Percentiles rank a stretch among this genome's conserved stretches.
phyloP scores from a whole-genome alignment of 2,113 vertebrate genomes.

The Poicephalus gulielmi region DNA sequence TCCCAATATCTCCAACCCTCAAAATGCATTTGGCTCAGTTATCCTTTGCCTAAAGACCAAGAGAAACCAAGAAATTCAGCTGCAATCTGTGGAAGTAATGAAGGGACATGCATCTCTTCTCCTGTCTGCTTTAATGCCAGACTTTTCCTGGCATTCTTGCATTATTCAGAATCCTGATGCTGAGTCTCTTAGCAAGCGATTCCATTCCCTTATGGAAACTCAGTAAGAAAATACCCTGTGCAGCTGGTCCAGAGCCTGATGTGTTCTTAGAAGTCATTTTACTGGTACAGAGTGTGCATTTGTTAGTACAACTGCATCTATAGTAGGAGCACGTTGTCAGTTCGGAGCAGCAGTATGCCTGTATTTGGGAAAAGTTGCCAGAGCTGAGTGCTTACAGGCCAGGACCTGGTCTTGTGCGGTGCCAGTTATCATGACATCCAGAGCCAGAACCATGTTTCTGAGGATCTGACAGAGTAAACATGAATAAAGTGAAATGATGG shows the following conservation, averaged over 20 bases:
- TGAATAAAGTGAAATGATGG: not conserved
- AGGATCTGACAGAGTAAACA: not conserved
- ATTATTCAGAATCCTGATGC: not conserved
- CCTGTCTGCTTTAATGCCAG: not conserved
- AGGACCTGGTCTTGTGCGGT: not conserved
- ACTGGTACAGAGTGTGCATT: not conserved
- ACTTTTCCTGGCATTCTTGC: not conserved
- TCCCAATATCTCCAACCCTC: not conserved
- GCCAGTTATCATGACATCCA: not conserved
- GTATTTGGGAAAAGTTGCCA: not conserved
- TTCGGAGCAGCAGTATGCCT: not conserved
- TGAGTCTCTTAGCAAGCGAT: not conserved
- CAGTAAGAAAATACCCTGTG: not conserved
- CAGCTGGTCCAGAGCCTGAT: not conserved
- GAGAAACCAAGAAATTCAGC: not conserved
- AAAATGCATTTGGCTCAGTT: not conserved
- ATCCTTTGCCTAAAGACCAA: not conserved
- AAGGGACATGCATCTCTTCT: not conserved
- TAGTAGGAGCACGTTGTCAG: not conserved
- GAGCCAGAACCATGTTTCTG: not conserved
- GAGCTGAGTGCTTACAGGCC: not conserved
- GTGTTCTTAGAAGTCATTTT: not conserved
- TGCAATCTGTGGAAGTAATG: not conserved
- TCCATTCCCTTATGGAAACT: not conserved
- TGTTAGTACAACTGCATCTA: not conserved